Base-by-base conservation (phyloP, 2,113 vertebrate genomes). In the Capricornis sumatraensis region DNA sequence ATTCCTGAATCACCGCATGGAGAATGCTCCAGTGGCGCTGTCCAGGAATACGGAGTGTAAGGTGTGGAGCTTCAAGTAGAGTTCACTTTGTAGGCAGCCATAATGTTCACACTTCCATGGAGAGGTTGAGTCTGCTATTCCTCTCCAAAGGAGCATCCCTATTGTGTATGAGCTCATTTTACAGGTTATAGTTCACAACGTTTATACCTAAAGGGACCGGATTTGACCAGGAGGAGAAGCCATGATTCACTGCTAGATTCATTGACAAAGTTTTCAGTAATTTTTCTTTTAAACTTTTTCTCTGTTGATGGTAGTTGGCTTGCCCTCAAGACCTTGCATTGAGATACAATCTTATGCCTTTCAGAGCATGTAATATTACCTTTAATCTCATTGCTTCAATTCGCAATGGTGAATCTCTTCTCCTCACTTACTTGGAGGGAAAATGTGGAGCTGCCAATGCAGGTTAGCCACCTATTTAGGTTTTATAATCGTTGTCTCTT, bases 201-300 rank as follows among this genome's bases (percentile, higher is more conserved):
- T 83, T 83, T 92, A 33, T 95, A 87, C 78, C 78, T 96, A 87
- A 94, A 84, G n/a, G 40, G 89, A 83, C 40, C 14, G 2, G 16
- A 55, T 90, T 96, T 90, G 71, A 82, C 12, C 8, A 62, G 25
- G 23, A 45, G 50, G 30, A 85, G 50, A 58, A 91, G 55, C 55
- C 43, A 2, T 74, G 57, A 64, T 64, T 95, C 40, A 81, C 40
- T 89, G 64, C 74, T 58, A 95, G 78, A 82, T 88, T 95, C 55
- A 76, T 60, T 55, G 74, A 95, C 64, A 88, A 94, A 97, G 50
- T 11, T 88, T 96, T 95, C 50, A n/a, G 87, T 96, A 52, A 82
- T 92, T 96, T 98, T 97, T 96, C 58, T 95, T 94, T 97, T 45
- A 52, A 95, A 30, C 79, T 90, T 92, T 97, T 92, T 71, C 43